phyloP scores from a whole-genome alignment of 2,797 vertebrate genomes.

The Dipus sagitta region DNA sequence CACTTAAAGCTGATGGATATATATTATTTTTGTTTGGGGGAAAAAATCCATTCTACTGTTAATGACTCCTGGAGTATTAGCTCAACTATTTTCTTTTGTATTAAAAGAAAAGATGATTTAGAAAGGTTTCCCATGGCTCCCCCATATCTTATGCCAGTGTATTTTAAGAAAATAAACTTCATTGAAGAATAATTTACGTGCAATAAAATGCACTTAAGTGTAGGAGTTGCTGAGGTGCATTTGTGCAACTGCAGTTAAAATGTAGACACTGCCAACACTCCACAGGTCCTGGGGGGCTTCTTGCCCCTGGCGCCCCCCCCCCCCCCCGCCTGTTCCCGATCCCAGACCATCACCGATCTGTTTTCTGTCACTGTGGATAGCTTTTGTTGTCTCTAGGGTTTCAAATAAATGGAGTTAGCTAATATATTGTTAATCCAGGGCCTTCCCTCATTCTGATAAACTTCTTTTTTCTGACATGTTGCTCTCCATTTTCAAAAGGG shows the following conservation, averaged over 20 bases:
- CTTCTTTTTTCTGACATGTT: constrained; percentile 3
- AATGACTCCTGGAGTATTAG: constrained; percentile 77
- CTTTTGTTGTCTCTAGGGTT: constrained; percentile 44
- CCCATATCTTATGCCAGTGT: constrained; percentile 11
- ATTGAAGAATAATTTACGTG: constrained; percentile 9
- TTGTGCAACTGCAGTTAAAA: neutral
- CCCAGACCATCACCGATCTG: neutral
- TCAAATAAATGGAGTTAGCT: constrained; percentile 16
- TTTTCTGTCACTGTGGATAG: constrained; percentile 51
- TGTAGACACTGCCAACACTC: neutral
- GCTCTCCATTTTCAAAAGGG: constrained; percentile 29
- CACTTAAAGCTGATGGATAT: constrained; percentile 79
- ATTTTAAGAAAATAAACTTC: constrained; percentile 40
- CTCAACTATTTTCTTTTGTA: constrained; percentile 80
- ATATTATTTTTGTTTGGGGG: constrained; percentile 59
- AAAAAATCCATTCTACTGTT: constrained; percentile 56
- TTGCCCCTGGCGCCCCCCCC: neutral
- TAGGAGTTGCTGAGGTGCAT: neutral
- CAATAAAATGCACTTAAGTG: constrained; percentile 1
- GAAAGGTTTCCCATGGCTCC: constrained; percentile 45
- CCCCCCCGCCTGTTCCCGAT: too few species aligned
- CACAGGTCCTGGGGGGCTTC: neutral
- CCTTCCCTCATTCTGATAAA: neutral
- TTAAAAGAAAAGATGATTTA: constrained; percentile 78
- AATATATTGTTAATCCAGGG: constrained; percentile 12